Evolutionary conservation across 1,140 invertebrate species (phyloP).

Genomic region (Bilobella aurantiaca): DNA sequence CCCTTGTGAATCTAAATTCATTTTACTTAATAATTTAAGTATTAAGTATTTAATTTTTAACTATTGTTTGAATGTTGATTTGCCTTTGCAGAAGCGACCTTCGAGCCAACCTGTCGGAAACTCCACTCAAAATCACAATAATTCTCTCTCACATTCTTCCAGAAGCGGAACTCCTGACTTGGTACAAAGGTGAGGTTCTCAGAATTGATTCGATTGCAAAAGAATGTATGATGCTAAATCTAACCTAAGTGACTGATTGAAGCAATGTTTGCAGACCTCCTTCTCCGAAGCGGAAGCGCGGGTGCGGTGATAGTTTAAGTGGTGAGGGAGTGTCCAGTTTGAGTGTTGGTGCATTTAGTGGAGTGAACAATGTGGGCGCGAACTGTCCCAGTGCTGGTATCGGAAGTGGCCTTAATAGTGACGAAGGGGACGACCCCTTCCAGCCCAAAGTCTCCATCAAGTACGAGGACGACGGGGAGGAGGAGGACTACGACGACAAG

Average conservation of each 20-base stretch:
- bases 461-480: conserved; percentile 25
- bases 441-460: conserved; percentile 10
- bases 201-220: background rate
- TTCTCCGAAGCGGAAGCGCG: conserved; percentile 27
- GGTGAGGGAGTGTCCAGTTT: background rate
- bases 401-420: conserved; percentile 7
- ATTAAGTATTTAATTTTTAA: background rate
- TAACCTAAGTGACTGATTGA: background rate
- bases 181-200: conserved; percentile 9
- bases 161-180: conserved; percentile 12
- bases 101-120: background rate
- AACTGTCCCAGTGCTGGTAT: background rate
- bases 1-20: too few relatives aligned
- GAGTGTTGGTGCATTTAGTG: background rate
- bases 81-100: conserved; percentile 11
- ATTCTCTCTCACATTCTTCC: conserved; percentile 1
- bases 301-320: conserved; percentile 2
- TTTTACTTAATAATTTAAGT: too few relatives aligned
- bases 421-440: background rate
- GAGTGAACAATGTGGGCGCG: background rate
- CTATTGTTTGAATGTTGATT: background rate
- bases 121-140: background rate
- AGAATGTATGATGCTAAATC: background rate
- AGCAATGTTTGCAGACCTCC: conserved; percentile 21
- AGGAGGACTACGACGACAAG: conserved; percentile 28